These are phyloP conservation scores for Glaucopsyche alexis DNA, from an alignment of 2,888 invertebrate species.

Conservation along the genomic window DNA sequence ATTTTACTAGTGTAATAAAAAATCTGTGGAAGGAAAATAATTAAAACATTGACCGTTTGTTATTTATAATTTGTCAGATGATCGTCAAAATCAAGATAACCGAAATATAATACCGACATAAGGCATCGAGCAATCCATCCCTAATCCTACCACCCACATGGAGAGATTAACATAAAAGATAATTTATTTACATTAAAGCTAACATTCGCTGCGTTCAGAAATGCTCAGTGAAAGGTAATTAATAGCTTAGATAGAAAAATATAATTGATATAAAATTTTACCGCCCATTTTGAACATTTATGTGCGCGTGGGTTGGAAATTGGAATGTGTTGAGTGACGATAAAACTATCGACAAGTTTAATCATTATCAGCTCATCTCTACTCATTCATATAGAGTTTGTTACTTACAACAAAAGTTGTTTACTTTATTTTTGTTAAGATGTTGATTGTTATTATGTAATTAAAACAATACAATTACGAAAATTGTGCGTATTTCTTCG, in stretches of 20 bases:
- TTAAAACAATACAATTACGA: too few species aligned
- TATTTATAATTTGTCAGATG: too few species aligned
- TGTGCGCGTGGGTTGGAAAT: constrained; percentile 2
- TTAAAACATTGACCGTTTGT: too few species aligned
- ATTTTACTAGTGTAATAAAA: too few species aligned
- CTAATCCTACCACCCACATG: constrained; percentile 23
- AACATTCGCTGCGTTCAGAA: constrained; percentile 21
- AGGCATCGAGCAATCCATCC: not conserved
- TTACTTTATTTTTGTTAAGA: too few species aligned
- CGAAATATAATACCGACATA: not conserved
- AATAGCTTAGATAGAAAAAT: constrained; percentile 18
- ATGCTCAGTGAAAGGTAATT: constrained; percentile 13
- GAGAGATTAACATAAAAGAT: constrained; percentile 21
- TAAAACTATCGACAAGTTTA: constrained; percentile 16
- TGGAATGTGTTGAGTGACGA: constrained; percentile 6
- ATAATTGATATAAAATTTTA: constrained; percentile 22
- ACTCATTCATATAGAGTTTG: not conserved
- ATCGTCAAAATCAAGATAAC: not conserved
- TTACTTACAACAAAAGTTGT: not conserved
- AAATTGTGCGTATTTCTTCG: too few species aligned
- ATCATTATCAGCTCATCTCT: constrained; percentile 10
- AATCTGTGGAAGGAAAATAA: too few species aligned
- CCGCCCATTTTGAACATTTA: constrained; percentile 8
- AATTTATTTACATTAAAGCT: constrained; percentile 21
- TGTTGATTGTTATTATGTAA: too few species aligned